Evolutionary conservation across 2,113 vertebrate species (phyloP), one percentile per base, ranked within the genome.

Genomic region (Eclectus roratus): DNA sequence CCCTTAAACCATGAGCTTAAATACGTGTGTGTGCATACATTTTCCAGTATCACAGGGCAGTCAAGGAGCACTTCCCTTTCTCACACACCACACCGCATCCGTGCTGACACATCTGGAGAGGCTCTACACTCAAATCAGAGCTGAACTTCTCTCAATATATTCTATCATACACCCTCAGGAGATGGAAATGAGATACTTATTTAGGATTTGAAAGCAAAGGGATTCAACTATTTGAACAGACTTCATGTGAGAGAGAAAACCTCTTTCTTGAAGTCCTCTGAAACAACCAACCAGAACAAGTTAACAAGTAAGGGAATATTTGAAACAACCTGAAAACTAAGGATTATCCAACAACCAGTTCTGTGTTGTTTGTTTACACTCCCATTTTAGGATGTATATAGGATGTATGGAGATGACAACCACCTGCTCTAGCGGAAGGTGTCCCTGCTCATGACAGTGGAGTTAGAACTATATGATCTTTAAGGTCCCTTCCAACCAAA

Each of bases 21-120:
- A 47, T 25, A 27, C 0, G 0, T 2, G 9, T 27, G 21, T 17
- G 35, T 24, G 37, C 14, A 27, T 29, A 60, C 19, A 27, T 4
- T 21, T 52, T 44, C 66, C 69, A 37, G 71, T 10, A 35, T 20
- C 61, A 17, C 27, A 55, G 41, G 3, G 23, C 55, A 60, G 56
- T 17, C 6, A 23, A 77, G 28, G 28, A 70, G 43, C 56, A 25
- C 43, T 16, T 65, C 16, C 71, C 64, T 18, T 46, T 68, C 85
- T 13, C 2, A 1, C 17, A 4, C 4, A 16, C 20, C 39, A 53
- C 20, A 8, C 15, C 11, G 37, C 44, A 39, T 16, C 72, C 35
- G 14, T 10, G 81, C 53, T 74, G 56, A 50, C 78, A n/a, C 9
- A 11, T 25, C 49, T 43, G 43, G 39, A 79, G 46, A 47, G 37